A percentile compares a stretch with the other conserved stretches of the same genome.
These are phyloP conservation scores for Octodon degus DNA, from an alignment of 2,113 vertebrate genomes.

Conservation along the genomic window DNA sequence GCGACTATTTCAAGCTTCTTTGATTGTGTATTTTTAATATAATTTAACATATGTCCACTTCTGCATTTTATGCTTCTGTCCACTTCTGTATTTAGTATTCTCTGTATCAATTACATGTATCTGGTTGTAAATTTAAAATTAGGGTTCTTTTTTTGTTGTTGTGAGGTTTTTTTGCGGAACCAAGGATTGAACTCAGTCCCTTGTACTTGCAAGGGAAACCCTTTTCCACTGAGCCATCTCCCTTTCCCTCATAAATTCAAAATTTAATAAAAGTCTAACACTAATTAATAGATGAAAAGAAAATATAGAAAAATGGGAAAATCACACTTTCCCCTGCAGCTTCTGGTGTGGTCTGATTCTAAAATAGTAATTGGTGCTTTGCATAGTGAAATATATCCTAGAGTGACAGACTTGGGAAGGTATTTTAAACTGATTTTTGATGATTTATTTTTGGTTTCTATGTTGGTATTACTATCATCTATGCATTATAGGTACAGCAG, in stretches of 20 bases:
- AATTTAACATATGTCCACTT: neutral
- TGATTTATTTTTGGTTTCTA: neutral
- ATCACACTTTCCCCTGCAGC: neutral
- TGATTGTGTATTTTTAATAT: neutral
- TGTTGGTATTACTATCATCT: neutral
- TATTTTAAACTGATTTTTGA: neutral
- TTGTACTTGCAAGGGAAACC: too few species aligned
- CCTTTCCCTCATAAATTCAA: neutral
- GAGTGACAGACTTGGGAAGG: neutral
- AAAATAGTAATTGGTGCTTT: neutral
- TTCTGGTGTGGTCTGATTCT: neutral
- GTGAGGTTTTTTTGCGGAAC: too few species aligned
- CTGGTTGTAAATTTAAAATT: neutral
- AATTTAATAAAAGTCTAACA: neutral
- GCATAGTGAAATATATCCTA: neutral
- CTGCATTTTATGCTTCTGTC: neutral
- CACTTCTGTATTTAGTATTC: neutral
- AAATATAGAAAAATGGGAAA: neutral
- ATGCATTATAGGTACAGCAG: neutral
- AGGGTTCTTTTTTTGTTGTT: too few species aligned
- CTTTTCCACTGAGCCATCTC: too few species aligned
- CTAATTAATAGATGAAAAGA: neutral
- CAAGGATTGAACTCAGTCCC: too few species aligned
- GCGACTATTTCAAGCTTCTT: neutral
- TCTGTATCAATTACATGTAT: neutral